Conservation (phyloP, 2,888 invertebrate species). For the Drosophila mercatorum region DNA sequence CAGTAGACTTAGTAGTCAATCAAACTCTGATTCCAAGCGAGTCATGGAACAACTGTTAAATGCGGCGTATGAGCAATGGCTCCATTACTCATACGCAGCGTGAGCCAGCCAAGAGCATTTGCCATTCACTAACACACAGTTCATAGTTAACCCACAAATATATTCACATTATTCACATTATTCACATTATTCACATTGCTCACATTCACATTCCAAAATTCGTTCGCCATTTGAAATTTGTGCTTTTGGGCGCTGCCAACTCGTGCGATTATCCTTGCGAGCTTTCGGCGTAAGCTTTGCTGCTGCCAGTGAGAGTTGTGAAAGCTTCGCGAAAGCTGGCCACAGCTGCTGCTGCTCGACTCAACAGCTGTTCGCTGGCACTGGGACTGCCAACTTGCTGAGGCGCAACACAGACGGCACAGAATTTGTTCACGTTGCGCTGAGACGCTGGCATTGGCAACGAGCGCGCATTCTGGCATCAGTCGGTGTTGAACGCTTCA, state of each 20-base stretch:
- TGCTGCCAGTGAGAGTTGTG: not conserved
- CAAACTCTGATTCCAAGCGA: too few relatives aligned
- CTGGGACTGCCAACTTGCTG: constrained; percentile 34
- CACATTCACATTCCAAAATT: not conserved
- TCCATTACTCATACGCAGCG: not conserved
- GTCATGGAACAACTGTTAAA: too few relatives aligned
- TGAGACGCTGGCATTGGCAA: constrained; percentile 31
- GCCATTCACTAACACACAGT: too few relatives aligned
- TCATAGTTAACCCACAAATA: too few relatives aligned
- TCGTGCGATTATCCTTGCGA: not conserved
- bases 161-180: too few relatives aligned
- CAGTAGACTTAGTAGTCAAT: too few relatives aligned
- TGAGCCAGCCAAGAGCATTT: not conserved
- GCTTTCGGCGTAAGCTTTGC: constrained; percentile 7
- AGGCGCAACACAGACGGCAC: not conserved
- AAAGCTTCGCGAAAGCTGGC: constrained; percentile 18
- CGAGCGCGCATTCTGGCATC: constrained; percentile 43
- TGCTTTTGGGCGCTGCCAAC: constrained; percentile 41
- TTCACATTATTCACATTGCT: not conserved
- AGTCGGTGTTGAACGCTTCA: constrained; percentile 80
- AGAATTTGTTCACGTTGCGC: constrained; percentile 28
- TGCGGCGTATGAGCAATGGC: not conserved
- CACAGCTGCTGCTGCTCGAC: constrained; percentile 23
- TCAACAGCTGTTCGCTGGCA: constrained; percentile 18
- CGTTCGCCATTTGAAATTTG: not conserved